These are phyloP conservation scores for Planococcus citri DNA, from an alignment of 1,140 invertebrate genomes.

Conservation along the genomic window DNA sequence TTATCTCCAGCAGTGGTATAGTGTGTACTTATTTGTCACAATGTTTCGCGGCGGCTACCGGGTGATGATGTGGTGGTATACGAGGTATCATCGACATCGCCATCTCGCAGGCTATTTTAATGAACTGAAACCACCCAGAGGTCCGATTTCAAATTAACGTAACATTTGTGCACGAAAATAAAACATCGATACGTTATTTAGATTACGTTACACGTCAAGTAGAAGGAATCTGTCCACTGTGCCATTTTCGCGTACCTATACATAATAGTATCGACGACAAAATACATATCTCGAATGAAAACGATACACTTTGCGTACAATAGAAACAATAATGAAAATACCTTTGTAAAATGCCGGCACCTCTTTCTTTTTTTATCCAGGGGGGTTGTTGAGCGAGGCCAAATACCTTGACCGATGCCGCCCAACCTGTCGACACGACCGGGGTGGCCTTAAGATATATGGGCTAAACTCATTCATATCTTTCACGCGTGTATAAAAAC, in stretches of 20 bases:
- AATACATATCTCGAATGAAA: neutral
- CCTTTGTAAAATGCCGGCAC: constrained; percentile 11
- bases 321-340: constrained; percentile 16
- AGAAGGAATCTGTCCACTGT: neutral
- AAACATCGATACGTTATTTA: neutral
- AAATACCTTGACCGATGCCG: constrained; percentile 15
- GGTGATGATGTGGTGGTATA: too few species aligned
- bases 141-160: neutral
- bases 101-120: neutral
- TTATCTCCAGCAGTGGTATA: too few species aligned
- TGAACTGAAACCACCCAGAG: neutral
- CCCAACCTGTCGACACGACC: constrained; percentile 18
- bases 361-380: too few species aligned
- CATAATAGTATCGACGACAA: neutral
- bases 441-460: constrained; percentile 16
- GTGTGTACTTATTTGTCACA: neutral
- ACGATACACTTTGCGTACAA: neutral
- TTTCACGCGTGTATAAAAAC: constrained; percentile 11
- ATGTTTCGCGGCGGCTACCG: neutral
- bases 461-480: constrained; percentile 12
- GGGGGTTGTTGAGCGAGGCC: constrained; percentile 13
- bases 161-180: neutral
- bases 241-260: too few species aligned
- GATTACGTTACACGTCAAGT: neutral
- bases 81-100: too few species aligned